Base-by-base conservation (phyloP, 2,797 vertebrate species). In the Hoplostethus atlanticus region DNA sequence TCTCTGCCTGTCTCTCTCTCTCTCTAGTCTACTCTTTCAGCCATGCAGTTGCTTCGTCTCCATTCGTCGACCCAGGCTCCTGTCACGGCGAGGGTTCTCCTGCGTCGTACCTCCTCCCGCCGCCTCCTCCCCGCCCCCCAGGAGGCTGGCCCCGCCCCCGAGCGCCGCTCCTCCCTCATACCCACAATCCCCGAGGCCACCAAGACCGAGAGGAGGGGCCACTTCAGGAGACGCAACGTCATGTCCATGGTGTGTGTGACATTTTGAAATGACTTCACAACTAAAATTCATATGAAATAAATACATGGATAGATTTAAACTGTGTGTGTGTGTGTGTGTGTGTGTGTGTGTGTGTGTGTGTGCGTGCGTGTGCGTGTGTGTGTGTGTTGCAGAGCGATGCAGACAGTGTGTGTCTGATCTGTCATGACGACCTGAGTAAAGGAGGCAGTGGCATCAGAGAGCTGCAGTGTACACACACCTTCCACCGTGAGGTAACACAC, bases 221-320 rank as follows among this genome's bases (percentile, higher is more conserved):
- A 80, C 69, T 95, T 98, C 79, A 94, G 94, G 90, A 94, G 92
- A 77, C 95, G 94, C 59, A 93, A 93, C 21, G 94, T 95, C 5
- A 87, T 95, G 88, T 96, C 97, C 40, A 68, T 94, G 95, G 97
- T 97, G 72, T 5, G 85, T 42, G 21, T 54, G 21, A 1, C 30
- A 5, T 38, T 16, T 38, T 57, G 55, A 16, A 50, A 50, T 50
- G 47, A 34, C 34, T 3, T 50, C 2, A 50, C 2, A 17, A 44
- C 3, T 3, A 44, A 44, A 44, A 11, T 44, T 50, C 15, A 34
- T 6, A 34, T 34, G 6, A 34, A 34, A 34, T 21, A 1, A 1
- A 34, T 34, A 34, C 3, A 5, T 34, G 4, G 3, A 34, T 34
- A 6, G 34, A 34, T 5, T 34, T 34, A 34, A 34, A 34, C 34